Conservation (phyloP, 2,888 invertebrate species). For the Abrostola tripartita region DNA sequence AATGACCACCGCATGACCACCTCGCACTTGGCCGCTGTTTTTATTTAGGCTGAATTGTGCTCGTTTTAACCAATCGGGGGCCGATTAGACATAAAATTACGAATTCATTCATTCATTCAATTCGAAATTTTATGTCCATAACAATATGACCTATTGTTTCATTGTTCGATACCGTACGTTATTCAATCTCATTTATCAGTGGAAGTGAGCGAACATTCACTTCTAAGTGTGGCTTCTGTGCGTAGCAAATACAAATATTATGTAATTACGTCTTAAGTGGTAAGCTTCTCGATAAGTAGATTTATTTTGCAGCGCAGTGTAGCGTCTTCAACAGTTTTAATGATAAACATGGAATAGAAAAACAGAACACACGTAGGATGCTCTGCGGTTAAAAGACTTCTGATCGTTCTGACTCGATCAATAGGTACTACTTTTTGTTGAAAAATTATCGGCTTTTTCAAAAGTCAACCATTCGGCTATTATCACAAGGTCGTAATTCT, state of each 20-base stretch:
- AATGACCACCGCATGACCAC: neutral
- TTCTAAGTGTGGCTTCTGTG: constrained; percentile 3
- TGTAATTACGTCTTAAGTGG: neutral
- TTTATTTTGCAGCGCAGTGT: too few relatives aligned
- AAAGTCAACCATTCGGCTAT: neutral
- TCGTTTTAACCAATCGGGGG: neutral
- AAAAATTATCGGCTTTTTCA: too few relatives aligned
- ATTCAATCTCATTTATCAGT: constrained; percentile 38
- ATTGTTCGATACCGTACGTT: constrained; percentile 42
- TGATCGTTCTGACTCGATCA: too few relatives aligned
- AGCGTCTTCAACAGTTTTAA: too few relatives aligned
- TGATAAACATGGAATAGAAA: too few relatives aligned
- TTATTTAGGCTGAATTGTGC: neutral
- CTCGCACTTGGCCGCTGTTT: neutral
- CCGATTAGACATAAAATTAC: constrained; percentile 9
- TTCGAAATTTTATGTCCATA: constrained; percentile 38
- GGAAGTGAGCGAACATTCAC: constrained; percentile 42
- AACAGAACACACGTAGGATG: too few relatives aligned
- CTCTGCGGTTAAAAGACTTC: too few relatives aligned
- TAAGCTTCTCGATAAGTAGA: too few relatives aligned
- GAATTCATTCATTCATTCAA: too few relatives aligned
- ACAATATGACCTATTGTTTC: constrained; percentile 56
- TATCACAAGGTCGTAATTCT: constrained; percentile 4
- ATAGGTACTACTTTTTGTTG: too few relatives aligned
- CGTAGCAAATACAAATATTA: neutral